phyloP scores from a whole-genome alignment of 1,140 invertebrate genomes.

The Drosophila willistoni region DNA sequence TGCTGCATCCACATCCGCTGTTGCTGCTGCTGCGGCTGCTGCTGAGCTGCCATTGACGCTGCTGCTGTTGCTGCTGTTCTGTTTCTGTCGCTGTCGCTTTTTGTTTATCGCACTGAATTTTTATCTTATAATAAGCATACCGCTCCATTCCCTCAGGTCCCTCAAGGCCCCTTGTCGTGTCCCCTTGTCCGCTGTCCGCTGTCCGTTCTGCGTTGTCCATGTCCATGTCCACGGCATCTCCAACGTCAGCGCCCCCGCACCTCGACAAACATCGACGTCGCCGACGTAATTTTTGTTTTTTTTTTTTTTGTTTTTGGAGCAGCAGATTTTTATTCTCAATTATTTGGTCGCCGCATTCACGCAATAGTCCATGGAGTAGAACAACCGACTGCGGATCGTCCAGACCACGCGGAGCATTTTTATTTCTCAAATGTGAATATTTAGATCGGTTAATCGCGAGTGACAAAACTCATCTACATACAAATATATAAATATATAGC shows the following conservation, averaged over 20 bases:
- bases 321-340: constrained; percentile 72
- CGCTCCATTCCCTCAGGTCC: constrained; percentile 33
- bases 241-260: constrained; percentile 14
- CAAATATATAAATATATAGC: background rate
- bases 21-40: constrained; percentile 18
- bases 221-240: background rate
- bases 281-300: constrained; percentile 22
- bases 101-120: constrained; percentile 74
- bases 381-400: constrained; percentile 77
- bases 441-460: constrained; percentile 28
- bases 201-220: background rate
- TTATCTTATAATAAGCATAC: constrained; percentile 81
- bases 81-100: constrained; percentile 47
- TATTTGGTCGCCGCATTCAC: constrained; percentile 67
- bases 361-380: constrained; percentile 77
- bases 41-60: constrained; percentile 9
- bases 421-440: constrained; percentile 76
- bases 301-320: constrained; percentile 2
- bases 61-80: constrained; percentile 3
- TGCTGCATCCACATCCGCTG: constrained; percentile 30
- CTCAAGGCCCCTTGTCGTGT: background rate
- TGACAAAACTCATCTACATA: constrained; percentile 24
- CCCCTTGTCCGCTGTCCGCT: background rate
- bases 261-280: constrained; percentile 20
- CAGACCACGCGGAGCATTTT: constrained; percentile 71